Percentiles rank a stretch among this genome's conserved stretches.
Conservation (phyloP, 2,113 vertebrate genomes). For the Etia nguti region DNA sequence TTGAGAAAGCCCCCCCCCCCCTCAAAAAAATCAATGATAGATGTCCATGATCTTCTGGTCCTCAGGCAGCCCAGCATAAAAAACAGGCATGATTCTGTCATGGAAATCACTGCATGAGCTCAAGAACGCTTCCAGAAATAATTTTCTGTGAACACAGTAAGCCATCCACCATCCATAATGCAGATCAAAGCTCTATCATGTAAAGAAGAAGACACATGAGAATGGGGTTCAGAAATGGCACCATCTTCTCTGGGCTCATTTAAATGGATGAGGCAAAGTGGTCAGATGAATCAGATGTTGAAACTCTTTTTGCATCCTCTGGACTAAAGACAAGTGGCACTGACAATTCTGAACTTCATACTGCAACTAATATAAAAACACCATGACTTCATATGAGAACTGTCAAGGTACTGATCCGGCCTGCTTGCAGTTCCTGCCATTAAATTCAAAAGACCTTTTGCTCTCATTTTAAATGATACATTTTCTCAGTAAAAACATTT, state of each 20-base stretch:
- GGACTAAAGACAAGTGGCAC: neutral
- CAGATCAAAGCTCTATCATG: neutral
- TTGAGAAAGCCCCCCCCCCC: neutral
- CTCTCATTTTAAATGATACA: neutral
- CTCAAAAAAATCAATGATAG: neutral
- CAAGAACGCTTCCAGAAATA: neutral
- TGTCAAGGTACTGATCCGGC: neutral
- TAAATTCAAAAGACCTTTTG: neutral
- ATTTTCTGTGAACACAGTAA: neutral
- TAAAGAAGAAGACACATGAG: neutral
- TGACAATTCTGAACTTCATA: neutral
- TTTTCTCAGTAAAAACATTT: neutral
- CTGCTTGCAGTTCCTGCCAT: neutral
- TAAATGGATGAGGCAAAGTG: neutral
- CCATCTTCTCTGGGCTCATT: neutral
- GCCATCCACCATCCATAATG: neutral
- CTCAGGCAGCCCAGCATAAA: neutral
- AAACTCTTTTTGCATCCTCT: neutral
- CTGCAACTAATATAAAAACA: neutral
- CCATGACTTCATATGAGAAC: neutral
- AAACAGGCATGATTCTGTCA: neutral
- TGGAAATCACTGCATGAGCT: neutral
- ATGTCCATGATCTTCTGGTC: neutral
- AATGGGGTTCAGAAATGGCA: neutral
- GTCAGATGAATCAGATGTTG: neutral